Evolutionary conservation across 2,797 vertebrate genomes (phyloP).

Genomic region (Taeniopygia guttata): DNA sequence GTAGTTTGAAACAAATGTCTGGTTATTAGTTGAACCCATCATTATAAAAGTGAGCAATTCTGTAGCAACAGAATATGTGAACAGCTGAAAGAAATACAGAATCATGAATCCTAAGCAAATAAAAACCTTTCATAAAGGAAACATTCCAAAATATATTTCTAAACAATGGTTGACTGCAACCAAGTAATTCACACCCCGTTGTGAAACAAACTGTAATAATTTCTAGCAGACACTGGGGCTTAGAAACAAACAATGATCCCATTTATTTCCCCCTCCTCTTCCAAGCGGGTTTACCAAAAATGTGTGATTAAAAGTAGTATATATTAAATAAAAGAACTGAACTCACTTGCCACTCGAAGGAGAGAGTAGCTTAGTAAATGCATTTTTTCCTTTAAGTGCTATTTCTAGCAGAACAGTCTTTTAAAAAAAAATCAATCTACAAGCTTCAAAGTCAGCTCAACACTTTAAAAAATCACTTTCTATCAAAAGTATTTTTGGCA

Average conservation of each 20-base stretch:
- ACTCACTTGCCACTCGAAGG: neutral
- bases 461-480: neutral
- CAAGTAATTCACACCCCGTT: slow-evolving; percentile 48
- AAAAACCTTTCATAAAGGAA: slow-evolving; percentile 52
- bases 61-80: neutral
- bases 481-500: slow-evolving; percentile 20
- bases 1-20: slow-evolving; percentile 10
- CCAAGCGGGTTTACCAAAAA: neutral
- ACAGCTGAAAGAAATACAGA: slow-evolving; percentile 53
- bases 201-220: slow-evolving; percentile 58
- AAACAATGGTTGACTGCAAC: slow-evolving; percentile 64
- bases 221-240: slow-evolving; percentile 31
- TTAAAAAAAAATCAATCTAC: neutral
- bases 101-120: slow-evolving; percentile 25
- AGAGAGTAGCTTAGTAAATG: neutral
- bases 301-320: neutral
- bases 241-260: slow-evolving; percentile 27
- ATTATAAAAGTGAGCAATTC: slow-evolving; percentile 1
- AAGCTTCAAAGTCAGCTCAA: slow-evolving; percentile 13
- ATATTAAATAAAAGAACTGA: neutral
- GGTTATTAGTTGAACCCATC: slow-evolving; percentile 8
- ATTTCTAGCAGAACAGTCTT: neutral
- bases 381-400: neutral
- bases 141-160: slow-evolving; percentile 57
- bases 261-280: neutral